Evolutionary conservation across 2,113 vertebrate genomes (phyloP).

Genomic region (Takifugu flavidus): DNA sequence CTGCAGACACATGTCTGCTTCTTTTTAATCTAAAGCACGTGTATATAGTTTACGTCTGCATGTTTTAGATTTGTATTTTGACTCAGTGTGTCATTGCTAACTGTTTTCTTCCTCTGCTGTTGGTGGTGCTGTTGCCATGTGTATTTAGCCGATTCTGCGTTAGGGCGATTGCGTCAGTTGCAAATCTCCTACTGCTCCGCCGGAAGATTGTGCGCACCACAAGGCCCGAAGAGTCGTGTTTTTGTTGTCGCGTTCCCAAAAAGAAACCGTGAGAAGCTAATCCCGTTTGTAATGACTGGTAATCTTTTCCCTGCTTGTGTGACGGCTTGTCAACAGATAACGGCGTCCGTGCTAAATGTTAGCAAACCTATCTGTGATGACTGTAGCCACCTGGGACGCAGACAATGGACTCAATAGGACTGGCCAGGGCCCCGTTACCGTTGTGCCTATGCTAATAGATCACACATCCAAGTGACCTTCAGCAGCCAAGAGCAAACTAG

Average conservation of each 20-base stretch:
- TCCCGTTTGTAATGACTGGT: conserved; percentile 40
- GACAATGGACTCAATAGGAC: conserved; percentile 37
- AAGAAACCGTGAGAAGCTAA: conserved; percentile 34
- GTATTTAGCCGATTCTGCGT: conserved; percentile 35
- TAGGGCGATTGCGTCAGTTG: conserved; percentile 23
- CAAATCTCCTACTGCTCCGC: conserved; percentile 21
- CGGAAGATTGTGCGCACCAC: conserved; percentile 16
- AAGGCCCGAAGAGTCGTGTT: conserved; percentile 24
- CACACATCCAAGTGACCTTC: conserved; percentile 63
- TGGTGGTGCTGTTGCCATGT: conserved; percentile 73
- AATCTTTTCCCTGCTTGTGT: conserved; percentile 36
- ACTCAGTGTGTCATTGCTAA: conserved; percentile 7
- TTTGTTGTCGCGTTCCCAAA: conserved; percentile 34
- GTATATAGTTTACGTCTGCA: no score
- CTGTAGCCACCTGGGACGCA: conserved; percentile 43
- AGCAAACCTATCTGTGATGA: conserved; percentile 47
- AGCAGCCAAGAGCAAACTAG: conserved; percentile 51
- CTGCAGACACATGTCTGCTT: no score
- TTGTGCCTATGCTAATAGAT: conserved; percentile 58
- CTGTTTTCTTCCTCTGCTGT: conserved; percentile 50
- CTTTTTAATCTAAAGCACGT: no score
- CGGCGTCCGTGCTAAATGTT: conserved; percentile 33
- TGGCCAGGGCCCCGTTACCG: conserved; percentile 29
- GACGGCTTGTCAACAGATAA: conserved; percentile 37
- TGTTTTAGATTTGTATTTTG: no score